phyloP scores from a whole-genome alignment of 2,888 invertebrate genomes.

The Lissonota sp. region DNA sequence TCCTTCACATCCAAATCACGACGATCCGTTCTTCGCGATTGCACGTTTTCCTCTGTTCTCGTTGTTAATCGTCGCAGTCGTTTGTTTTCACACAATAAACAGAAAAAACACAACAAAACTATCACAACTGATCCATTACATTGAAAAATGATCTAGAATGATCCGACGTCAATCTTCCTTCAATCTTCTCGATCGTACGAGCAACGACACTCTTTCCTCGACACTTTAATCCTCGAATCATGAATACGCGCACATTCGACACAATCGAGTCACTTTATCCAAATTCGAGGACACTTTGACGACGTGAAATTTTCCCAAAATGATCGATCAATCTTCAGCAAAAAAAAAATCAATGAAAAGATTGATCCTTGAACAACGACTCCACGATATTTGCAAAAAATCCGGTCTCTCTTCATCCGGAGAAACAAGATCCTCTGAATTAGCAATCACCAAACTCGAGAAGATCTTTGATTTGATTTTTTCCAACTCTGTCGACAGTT shows the following conservation, averaged over 20 bases:
- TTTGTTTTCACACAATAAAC: constrained; percentile 60
- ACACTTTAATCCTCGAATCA: constrained; percentile 45
- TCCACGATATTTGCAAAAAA: background rate
- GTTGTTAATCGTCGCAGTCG: constrained; percentile 28
- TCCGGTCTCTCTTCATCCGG: background rate
- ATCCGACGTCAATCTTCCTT: background rate
- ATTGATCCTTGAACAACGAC: constrained; percentile 24
- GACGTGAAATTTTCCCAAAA: background rate
- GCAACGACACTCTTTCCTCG: constrained; percentile 16
- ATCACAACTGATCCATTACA: constrained; percentile 16
- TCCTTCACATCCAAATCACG: constrained; percentile 77
- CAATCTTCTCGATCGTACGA: constrained; percentile 8
- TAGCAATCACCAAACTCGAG: constrained; percentile 10
- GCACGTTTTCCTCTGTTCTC: constrained; percentile 41
- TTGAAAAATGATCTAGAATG: background rate
- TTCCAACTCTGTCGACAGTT: too few species aligned
- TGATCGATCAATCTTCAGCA: constrained; percentile 3
- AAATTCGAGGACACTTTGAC: constrained; percentile 33
- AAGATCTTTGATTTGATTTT: too few species aligned
- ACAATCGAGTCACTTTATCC: constrained; percentile 63
- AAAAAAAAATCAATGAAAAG: constrained; percentile 26
- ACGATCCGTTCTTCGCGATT: constrained; percentile 67
- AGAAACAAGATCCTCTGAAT: background rate
- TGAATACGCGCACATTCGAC: constrained; percentile 13
- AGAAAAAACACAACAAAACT: constrained; percentile 50